A percentile compares a stretch with the other conserved stretches of the same genome.
Evolutionary conservation across 2,888 invertebrate species (phyloP).

Genomic region (Poecilus cupreus): DNA sequence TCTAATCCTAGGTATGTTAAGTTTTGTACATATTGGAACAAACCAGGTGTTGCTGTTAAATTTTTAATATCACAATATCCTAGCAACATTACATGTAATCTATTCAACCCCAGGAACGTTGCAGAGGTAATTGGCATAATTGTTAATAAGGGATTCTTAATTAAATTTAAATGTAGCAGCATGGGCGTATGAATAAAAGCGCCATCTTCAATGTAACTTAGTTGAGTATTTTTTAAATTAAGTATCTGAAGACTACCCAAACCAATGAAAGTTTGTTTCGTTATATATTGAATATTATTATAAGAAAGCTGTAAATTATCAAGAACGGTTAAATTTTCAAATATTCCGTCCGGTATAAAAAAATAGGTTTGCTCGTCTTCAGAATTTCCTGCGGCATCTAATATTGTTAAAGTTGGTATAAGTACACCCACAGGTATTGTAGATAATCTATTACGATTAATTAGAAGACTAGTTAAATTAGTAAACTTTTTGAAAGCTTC

Average conservation of each 20-base stretch:
- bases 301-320: constrained; percentile 74
- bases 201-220: constrained; percentile 73
- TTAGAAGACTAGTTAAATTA: constrained; percentile 69
- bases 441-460: constrained; percentile 75
- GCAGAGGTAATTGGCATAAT: constrained; percentile 67
- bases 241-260: constrained; percentile 73
- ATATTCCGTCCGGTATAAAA: constrained; percentile 74
- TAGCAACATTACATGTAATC: constrained; percentile 73
- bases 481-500: constrained; percentile 71
- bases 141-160: constrained; percentile 75
- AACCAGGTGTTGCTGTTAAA: constrained; percentile 73
- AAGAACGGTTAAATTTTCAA: constrained; percentile 73
- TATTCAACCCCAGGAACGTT: constrained; percentile 74
- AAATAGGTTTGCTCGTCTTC: constrained; percentile 72
- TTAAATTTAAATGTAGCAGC: constrained; percentile 75
- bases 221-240: constrained; percentile 75
- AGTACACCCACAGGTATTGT: constrained; percentile 73
- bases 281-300: constrained; percentile 75
- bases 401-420: constrained; percentile 73
- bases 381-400: constrained; percentile 76
- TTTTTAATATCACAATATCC: constrained; percentile 74
- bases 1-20: constrained; percentile 74
- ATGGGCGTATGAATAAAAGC: constrained; percentile 73
- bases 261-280: constrained; percentile 74
- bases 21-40: constrained; percentile 73